Evolutionary conservation across 2,888 invertebrate species (phyloP), one percentile per base, ranked within the genome.

Genomic region (Dryadula phaetusa): DNA sequence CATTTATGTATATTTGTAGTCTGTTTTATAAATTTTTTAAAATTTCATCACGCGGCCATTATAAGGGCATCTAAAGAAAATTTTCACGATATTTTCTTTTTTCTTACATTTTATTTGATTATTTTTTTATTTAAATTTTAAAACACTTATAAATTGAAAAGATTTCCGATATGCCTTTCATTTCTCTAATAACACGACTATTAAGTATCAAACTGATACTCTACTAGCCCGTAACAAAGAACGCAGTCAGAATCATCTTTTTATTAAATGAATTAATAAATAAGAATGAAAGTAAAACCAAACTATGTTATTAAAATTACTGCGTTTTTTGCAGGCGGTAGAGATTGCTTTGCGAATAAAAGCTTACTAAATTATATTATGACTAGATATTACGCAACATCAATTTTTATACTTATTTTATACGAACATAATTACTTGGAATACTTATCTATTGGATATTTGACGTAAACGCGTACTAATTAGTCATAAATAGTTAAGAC

Each of bases 391-490:
- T 56, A 56, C 25, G 40, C 37, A 40, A 56, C 22, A 56, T 40
- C 25, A 22, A 56, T 25, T 14, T 40, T 56, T 22, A 56, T 40
- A 40, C 22, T 22, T 56, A 56, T 25, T 56, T 40, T 10, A 40
- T 14, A 54, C 14, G 40, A 56, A 56, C 40, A 20, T 20, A 40
- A n/a, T 56, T 56, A 56, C 20, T n/a, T 56, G 56, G 56, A 56
- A 56, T 56, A 56, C 56, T 40, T 40, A 56, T 56, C 22, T 56
- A 56, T 40, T 22, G 56, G 56, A 56, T 56, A 56, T 56, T 56
- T 40, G 40, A 56, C 22, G n/a, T 22, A n/a, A 56, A 5, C 20
- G 20, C 22, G 16, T 40, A 8, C 37, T 54, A 22, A 56, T 22
- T 37, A 40, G 56, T 56, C 37, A 56, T 37, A 22, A 37, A 40